A percentile compares a stretch with the other conserved stretches of the same genome.
Conservation (phyloP, 2,113 vertebrate species). For the Tylochromis polylepis region DNA sequence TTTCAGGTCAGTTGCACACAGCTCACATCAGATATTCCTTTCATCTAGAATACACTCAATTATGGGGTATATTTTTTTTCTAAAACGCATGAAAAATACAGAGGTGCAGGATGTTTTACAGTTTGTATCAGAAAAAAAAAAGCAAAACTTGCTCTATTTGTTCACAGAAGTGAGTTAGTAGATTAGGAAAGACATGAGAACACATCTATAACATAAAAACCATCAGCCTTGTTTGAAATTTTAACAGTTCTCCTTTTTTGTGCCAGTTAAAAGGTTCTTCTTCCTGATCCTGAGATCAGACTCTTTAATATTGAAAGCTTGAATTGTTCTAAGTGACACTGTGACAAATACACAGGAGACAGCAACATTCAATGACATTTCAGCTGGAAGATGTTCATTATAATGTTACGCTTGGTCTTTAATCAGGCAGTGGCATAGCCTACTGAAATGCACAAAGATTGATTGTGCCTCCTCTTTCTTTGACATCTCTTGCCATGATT, state of each 20-base stretch:
- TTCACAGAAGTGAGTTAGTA: background rate
- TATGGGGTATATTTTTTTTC: background rate
- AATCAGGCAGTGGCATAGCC: background rate
- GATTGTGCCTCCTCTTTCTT: background rate
- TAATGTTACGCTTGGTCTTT: background rate
- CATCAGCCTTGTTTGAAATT: background rate
- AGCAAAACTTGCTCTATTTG: background rate
- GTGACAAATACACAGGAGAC: background rate
- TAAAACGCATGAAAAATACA: background rate
- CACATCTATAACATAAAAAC: background rate
- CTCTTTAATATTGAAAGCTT: background rate
- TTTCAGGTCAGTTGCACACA: constrained; percentile 15
- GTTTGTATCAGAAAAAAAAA: background rate
- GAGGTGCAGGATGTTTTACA: background rate
- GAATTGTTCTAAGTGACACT: background rate
- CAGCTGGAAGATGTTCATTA: background rate
- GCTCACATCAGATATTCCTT: background rate
- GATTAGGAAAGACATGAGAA: background rate
- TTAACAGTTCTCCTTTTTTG: background rate
- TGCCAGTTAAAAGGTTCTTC: background rate
- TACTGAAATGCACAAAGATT: background rate
- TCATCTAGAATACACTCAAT: background rate
- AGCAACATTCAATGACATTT: background rate
- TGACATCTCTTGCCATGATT: background rate
- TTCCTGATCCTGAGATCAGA: background rate